These are phyloP conservation scores for Lamellibrachia satsuma DNA, from an alignment of 2,888 invertebrate genomes.

Conservation along the genomic window DNA sequence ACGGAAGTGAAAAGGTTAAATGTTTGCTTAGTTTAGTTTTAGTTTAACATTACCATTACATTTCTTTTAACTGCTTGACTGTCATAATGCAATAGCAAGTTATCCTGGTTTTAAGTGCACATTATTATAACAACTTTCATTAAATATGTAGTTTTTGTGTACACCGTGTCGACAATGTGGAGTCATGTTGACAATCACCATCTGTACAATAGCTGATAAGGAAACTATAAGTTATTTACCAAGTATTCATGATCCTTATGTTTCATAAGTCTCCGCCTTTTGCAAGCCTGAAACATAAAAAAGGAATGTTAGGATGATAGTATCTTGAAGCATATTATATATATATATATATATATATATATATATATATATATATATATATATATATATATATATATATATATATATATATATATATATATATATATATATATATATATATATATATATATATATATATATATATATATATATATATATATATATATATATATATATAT, in stretches of 20 bases:
- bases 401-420: too few relatives aligned
- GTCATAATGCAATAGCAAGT: not conserved
- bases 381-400: too few relatives aligned
- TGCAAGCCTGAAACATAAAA: slow-evolving; percentile 57
- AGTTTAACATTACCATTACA: too few relatives aligned
- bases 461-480: too few relatives aligned
- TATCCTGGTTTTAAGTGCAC: not conserved
- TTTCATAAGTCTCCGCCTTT: slow-evolving; percentile 59
- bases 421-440: too few relatives aligned
- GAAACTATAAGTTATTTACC: slow-evolving; percentile 42
- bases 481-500: too few relatives aligned
- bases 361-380: too few relatives aligned
- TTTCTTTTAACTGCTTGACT: too few relatives aligned
- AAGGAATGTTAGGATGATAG: not conserved
- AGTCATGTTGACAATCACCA: not conserved
- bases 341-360: too few relatives aligned
- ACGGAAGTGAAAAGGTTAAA: too few relatives aligned
- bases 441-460: too few relatives aligned
- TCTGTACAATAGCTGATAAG: not conserved
- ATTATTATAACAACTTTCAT: not conserved
- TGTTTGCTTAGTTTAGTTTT: too few relatives aligned
- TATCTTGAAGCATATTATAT: not conserved
- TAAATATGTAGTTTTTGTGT: not conserved
- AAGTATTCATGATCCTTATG: slow-evolving; percentile 62
- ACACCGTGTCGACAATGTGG: not conserved